Conservation (phyloP, 2,888 invertebrate genomes). For the Seira musarum region DNA sequence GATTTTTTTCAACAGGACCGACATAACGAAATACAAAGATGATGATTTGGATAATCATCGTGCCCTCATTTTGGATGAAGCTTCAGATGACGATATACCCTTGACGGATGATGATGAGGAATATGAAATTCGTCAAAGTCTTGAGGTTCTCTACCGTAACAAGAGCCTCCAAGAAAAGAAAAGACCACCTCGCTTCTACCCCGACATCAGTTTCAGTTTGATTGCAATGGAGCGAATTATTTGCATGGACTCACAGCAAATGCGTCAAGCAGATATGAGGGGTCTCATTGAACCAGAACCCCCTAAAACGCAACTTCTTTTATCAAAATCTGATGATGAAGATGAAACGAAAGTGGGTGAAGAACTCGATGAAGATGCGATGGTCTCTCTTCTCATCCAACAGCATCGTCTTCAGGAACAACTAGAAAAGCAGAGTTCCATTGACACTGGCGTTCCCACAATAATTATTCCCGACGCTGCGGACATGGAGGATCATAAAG, state of each 20-base stretch:
- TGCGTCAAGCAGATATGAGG: conserved; percentile 67
- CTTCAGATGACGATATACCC: conserved; percentile 64
- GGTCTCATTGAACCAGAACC: conserved; percentile 58
- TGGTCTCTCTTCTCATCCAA: conserved; percentile 56
- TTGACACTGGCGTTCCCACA: conserved; percentile 39
- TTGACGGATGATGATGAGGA: conserved; percentile 60
- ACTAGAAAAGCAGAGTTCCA: conserved; percentile 27
- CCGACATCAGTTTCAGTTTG: conserved; percentile 65
- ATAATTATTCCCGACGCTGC: conserved; percentile 45
- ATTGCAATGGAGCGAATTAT: conserved; percentile 65
- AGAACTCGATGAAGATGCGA: conserved; percentile 53
- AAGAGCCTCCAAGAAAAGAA: conserved; percentile 44
- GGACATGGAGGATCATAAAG: conserved; percentile 1
- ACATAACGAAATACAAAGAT: conserved; percentile 59
- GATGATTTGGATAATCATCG: conserved; percentile 56
- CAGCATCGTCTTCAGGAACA: conserved; percentile 58
- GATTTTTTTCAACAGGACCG: too few species aligned
- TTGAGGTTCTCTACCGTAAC: conserved; percentile 48
- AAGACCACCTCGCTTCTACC: conserved; percentile 55
- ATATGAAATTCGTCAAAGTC: conserved; percentile 56
- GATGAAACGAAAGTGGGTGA: conserved; percentile 28
- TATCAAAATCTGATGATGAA: conserved; percentile 27
- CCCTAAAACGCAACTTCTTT: not conserved
- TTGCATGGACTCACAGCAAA: conserved; percentile 66
- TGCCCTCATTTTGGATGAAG: conserved; percentile 54